These are phyloP conservation scores for Nyctibius bracteatus DNA, from an alignment of 2,113 vertebrate genomes.

Conservation along the genomic window DNA sequence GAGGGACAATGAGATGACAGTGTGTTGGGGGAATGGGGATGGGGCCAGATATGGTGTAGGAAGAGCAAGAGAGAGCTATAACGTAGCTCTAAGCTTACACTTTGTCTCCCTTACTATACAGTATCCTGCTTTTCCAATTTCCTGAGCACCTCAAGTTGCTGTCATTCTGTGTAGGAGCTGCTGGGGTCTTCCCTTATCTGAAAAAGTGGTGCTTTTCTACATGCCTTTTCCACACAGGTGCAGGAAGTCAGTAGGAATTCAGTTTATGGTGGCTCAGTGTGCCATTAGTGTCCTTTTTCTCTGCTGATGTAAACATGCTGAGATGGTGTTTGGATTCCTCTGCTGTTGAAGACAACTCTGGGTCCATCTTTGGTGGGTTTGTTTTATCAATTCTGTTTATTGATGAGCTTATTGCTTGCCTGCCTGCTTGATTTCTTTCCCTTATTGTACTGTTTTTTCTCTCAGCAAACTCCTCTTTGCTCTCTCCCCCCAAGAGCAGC, in stretches of 20 bases:
- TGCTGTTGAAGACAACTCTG: neutral
- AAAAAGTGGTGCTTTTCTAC: neutral
- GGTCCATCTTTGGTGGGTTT: neutral
- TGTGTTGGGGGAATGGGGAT: neutral
- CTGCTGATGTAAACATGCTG: neutral
- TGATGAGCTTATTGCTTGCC: neutral
- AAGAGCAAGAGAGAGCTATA: neutral
- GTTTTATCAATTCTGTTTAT: neutral
- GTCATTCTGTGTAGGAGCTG: neutral
- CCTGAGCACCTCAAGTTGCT: neutral
- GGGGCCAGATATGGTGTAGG: neutral
- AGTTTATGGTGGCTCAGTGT: neutral
- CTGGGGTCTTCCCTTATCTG: neutral
- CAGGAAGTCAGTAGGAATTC: neutral
- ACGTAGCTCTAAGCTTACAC: neutral
- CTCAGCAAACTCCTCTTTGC: neutral
- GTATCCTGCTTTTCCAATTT: neutral
- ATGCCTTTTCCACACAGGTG: neutral
- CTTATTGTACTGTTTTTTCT: accelerated
- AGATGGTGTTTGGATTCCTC: neutral
- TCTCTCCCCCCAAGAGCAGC: neutral
- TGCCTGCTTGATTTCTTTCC: neutral
- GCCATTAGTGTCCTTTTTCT: neutral
- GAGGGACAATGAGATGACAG: neutral
- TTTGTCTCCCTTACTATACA: neutral